Evolutionary conservation across 2,797 vertebrate species (phyloP).

Genomic region (Enteromius thamalakanensis): DNA sequence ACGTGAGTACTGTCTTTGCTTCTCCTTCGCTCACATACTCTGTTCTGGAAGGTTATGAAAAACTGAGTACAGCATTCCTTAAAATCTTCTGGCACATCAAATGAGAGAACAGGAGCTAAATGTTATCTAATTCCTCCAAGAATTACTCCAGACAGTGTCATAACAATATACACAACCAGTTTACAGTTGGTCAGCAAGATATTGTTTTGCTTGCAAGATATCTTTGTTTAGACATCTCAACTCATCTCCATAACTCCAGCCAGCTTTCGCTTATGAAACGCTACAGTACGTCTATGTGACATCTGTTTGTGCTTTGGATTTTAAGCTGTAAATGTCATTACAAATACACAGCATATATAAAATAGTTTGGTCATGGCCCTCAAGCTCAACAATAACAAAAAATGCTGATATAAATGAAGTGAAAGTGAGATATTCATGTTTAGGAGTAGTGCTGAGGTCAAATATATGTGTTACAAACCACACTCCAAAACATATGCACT

Average conservation of each 20-base stretch:
- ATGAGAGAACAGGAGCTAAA: neutral
- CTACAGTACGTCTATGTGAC: neutral
- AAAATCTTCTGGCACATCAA: neutral
- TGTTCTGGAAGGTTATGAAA: neutral
- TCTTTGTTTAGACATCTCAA: conserved; percentile 18
- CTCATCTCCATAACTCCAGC: neutral
- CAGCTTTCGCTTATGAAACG: conserved; percentile 1
- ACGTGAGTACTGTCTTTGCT: conserved; percentile 81
- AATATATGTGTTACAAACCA: conserved; percentile 17
- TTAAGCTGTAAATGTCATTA: conserved; percentile 8
- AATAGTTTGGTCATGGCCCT: neutral
- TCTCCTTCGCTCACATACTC: neutral
- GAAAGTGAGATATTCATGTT: conserved; percentile 43
- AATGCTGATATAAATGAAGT: conserved; percentile 13
- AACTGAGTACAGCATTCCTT: neutral
- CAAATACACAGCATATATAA: conserved; percentile 1
- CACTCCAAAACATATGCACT: conserved; percentile 5
- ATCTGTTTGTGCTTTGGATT: conserved; percentile 19
- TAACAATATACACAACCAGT: conserved; percentile 1
- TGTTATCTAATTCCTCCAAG: neutral
- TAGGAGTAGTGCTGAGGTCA: conserved; percentile 11
- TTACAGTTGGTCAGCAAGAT: neutral
- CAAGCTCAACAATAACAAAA: neutral
- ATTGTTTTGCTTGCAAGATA: neutral
- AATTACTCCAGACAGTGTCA: neutral